Evolutionary conservation across 2,888 invertebrate genomes (phyloP), one percentile per base, ranked within the genome.

Genomic region (Oxytorus armatus): DNA sequence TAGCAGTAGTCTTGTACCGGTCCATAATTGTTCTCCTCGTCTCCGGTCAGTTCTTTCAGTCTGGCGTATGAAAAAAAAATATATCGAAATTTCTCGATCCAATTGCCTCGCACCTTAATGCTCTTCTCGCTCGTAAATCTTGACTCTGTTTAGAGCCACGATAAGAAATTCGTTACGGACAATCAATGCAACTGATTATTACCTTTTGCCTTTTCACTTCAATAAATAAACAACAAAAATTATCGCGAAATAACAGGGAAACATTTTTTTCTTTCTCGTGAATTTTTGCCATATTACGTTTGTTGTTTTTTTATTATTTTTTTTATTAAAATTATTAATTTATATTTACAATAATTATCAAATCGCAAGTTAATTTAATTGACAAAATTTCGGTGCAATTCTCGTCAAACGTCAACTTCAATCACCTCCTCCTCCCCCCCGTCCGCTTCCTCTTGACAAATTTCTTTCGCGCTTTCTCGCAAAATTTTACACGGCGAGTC

Each of bases 381-480:
- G 21, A 1, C 11, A 39, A 29, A 18, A 39, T 42, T 23, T 33
- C 10, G 3, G 11, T 33, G 8, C 16, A 10, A 25, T 18, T 18
- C 1, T 36, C 8, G 8, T 86, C 65, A 89, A 72, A 89, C 84
- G 61, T 89, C 86, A 11, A 90, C 87, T 82, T 90, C 87, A 18
- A 90, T 89, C 44, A 89, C 88, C 11, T 85, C 81, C 5, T 90
- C 87, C 11, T 87, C 76, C 25, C n/a, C n/a, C n/a, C n/a, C 55
- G 7, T 84, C 82, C 11, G 79, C 77, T 8, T 74, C 63, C 1
- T 59, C 36, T 2, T 39, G 36, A 0, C 4, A 18, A 14, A 36
- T 47, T 55, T 42, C 55, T 72, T 53, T 79, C 0, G 57, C 25
- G 33, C 47, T 59, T 44, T 77, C 65, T 68, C 59, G 70, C 11